Evolutionary conservation across 2,888 invertebrate species (phyloP).

Genomic region (Diogma glabrata): DNA sequence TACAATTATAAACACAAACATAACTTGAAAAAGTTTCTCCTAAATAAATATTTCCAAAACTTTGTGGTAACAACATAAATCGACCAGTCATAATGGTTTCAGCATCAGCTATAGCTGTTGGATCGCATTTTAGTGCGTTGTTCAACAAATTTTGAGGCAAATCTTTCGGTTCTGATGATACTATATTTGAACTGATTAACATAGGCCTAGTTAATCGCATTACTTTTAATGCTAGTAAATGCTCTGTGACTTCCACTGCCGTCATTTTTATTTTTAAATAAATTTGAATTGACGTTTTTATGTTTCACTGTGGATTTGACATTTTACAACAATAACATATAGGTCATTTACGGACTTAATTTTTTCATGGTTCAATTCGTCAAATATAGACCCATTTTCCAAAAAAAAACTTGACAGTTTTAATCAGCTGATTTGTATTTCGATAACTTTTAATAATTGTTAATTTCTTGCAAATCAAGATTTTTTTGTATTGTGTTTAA

Average conservation of each 20-base stretch:
- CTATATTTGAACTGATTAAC: slow-evolving; percentile 65
- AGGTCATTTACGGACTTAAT: too few species aligned
- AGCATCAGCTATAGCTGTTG: slow-evolving; percentile 68
- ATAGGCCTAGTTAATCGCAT: slow-evolving; percentile 92
- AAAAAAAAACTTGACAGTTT: too few species aligned
- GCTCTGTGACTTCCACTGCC: slow-evolving; percentile 28
- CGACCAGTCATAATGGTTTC: slow-evolving; percentile 79
- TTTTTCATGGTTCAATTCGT: too few species aligned
- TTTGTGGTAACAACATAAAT: slow-evolving; percentile 86
- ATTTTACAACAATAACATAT: too few species aligned
- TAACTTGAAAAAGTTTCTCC: slow-evolving; percentile 98
- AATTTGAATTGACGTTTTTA: too few species aligned
- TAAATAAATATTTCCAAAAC: slow-evolving; percentile 94
- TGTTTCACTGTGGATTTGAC: too few species aligned
- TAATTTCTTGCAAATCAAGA: too few species aligned
- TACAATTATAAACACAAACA: slow-evolving; percentile 94
- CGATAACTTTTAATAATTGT: too few species aligned
- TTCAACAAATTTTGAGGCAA: slow-evolving; percentile 72
- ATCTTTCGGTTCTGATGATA: slow-evolving; percentile 77
- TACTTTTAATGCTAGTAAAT: slow-evolving; percentile 46
- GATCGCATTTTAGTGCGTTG: slow-evolving; percentile 67
- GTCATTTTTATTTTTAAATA: too few species aligned
- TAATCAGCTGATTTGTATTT: too few species aligned
- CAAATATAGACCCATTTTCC: too few species aligned
- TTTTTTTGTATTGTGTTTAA: too few species aligned